Percentiles rank a stretch among this genome's conserved stretches.
phyloP scores from a whole-genome alignment of 1,140 invertebrate species.

The Trachelipus rathkii region DNA sequence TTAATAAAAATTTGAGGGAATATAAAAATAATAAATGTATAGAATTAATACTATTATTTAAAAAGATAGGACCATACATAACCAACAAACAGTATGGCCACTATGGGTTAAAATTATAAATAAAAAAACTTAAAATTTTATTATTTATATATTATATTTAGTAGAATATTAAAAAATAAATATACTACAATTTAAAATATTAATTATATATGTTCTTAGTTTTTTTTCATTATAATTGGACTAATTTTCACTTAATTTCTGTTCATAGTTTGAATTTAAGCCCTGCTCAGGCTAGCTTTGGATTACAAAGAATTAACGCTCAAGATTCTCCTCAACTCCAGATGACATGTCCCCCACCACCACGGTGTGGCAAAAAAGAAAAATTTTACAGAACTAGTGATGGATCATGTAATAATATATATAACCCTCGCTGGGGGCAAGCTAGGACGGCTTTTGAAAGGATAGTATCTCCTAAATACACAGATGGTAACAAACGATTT shows the following conservation, averaged over 20 bases:
- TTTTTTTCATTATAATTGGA: background rate
- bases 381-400: slow-evolving; percentile 66
- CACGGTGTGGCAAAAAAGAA: slow-evolving; percentile 27
- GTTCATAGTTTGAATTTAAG: slow-evolving; percentile 9
- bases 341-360: slow-evolving; percentile 23
- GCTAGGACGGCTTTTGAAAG: slow-evolving; percentile 73
- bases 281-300: slow-evolving; percentile 25
- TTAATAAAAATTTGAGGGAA: too few species aligned
- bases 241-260: background rate
- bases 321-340: slow-evolving; percentile 29
- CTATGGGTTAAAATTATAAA: too few species aligned
- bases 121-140: too few species aligned
- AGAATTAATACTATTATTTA: too few species aligned
- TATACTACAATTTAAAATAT: too few species aligned
- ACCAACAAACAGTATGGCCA: too few species aligned
- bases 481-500: slow-evolving; percentile 62
- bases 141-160: too few species aligned
- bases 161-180: too few species aligned
- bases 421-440: slow-evolving; percentile 66
- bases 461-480: slow-evolving; percentile 73
- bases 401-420: slow-evolving; percentile 79
- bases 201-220: background rate
- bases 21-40: too few species aligned
- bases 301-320: slow-evolving; percentile 36
- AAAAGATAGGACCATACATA: too few species aligned